A percentile compares a stretch with the other conserved stretches of the same genome.
phyloP scores from a whole-genome alignment of 2,113 vertebrate species.

The Asarcornis scutulata region DNA sequence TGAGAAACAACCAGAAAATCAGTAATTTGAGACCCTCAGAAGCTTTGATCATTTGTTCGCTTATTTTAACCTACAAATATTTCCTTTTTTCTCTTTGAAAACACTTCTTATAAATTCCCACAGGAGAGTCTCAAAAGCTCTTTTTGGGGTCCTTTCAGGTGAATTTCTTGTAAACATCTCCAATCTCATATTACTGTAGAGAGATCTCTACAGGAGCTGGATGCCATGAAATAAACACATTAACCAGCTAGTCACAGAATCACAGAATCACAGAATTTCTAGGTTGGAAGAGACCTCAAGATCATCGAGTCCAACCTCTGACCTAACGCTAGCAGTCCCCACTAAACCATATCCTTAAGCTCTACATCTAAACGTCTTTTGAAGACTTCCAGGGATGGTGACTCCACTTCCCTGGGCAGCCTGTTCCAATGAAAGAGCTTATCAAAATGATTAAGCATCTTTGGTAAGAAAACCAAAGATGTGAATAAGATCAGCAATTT shows the following conservation, averaged over 20 bases:
- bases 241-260: neutral
- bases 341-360: too few species aligned
- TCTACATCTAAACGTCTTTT: too few species aligned
- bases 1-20: neutral
- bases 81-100: neutral
- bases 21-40: neutral
- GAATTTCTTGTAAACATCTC: neutral
- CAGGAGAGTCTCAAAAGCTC: neutral
- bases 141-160: neutral
- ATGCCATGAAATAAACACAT: neutral
- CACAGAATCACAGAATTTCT: too few species aligned
- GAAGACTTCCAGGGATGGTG: too few species aligned
- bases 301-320: too few species aligned
- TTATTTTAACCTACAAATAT: slow-evolving; percentile 2
- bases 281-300: too few species aligned
- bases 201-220: neutral
- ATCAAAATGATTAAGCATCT: neutral
- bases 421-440: too few species aligned
- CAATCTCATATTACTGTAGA: neutral
- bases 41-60: slow-evolving; percentile 7
- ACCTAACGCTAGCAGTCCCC: too few species aligned
- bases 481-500: neutral
- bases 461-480: neutral
- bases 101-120: neutral
- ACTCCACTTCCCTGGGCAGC: too few species aligned